phyloP scores from a whole-genome alignment of 2,888 invertebrate genomes.

The Malachius bipustulatus region DNA sequence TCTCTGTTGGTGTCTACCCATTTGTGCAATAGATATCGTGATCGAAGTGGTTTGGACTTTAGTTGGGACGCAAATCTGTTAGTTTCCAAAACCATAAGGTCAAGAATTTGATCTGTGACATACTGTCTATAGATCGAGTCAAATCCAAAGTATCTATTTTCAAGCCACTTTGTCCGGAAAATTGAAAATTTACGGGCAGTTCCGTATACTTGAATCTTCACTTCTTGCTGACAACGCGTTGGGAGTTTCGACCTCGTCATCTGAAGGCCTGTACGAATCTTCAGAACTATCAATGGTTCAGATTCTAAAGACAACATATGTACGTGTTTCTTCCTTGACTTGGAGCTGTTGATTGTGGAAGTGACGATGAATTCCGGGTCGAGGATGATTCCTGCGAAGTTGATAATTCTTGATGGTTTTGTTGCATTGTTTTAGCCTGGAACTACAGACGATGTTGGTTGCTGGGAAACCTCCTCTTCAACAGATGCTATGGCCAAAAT shows the following conservation, averaged over 20 bases:
- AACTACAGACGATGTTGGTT: slow-evolving; percentile 1
- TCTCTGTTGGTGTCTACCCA: slow-evolving; percentile 4
- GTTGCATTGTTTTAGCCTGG: neutral
- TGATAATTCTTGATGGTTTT: no score
- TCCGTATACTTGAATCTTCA: slow-evolving; percentile 4
- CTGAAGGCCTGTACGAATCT: slow-evolving; percentile 3
- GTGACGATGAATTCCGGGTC: neutral
- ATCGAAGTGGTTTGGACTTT: neutral
- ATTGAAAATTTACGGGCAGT: slow-evolving; percentile 3
- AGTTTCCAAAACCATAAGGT: slow-evolving; percentile 5
- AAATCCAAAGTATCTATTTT: slow-evolving; percentile 6
- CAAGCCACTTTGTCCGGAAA: slow-evolving; percentile 6
- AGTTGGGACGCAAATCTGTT: slow-evolving; percentile 8
- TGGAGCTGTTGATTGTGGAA: slow-evolving; percentile 1
- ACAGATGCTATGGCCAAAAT: neutral
- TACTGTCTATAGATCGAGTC: slow-evolving; percentile 1
- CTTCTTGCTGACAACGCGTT: neutral
- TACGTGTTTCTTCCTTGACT: slow-evolving; percentile 1
- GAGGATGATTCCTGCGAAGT: neutral
- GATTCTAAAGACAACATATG: slow-evolving; percentile 3
- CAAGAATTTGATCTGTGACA: slow-evolving; percentile 9
- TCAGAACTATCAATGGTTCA: neutral
- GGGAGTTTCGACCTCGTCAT: neutral
- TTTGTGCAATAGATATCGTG: slow-evolving; percentile 3
- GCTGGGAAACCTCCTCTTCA: neutral